Evolutionary conservation across 2,888 invertebrate species (phyloP), one percentile per base, ranked within the genome.

Genomic region (Spicauda simplicius): DNA sequence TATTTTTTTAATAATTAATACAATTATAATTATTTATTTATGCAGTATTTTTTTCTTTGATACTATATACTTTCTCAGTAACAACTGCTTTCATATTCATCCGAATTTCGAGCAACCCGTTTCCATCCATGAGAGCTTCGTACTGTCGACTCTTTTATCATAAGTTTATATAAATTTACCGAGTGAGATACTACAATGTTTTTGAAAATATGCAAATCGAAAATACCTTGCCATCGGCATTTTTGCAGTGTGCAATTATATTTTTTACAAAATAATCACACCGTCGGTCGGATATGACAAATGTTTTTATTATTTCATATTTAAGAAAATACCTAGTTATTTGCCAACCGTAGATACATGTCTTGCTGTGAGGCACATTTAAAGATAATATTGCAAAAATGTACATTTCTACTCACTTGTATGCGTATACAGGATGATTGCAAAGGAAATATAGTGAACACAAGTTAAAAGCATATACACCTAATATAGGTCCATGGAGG

Each of bases 291-390:
- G 16, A 20, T 57, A 41, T 63, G 63, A 63, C 48, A 64, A 64
- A 64, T 48, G 55, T 55, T 63, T 63, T 63, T 48, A 67, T 67
- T 61, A 67, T 67, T 67, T 67, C 55, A 56, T 61, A 33, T 67
- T 67, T 52, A 67, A n/a, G 37, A 67, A 67, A 61, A 59, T 53
- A 37, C 16, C 50, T 50, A 61, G 55, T 61, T 55, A 56, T 61
- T 60, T 61, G 16, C 56, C 8, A 12, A 14, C 41, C 5, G 25
- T 18, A 33, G 50, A 61, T 7, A 25, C 61, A 37, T 61, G 61
- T 67, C 33, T 16, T 19, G 66, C 66, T 67, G 60, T 20, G 55
- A 67, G 66, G 66, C 60, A 67, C 50, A 67, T 45, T 67, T 67
- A 67, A 60, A 66, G 33, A 18, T 55, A 66, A 60, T 50, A 50